Evolutionary conservation across 2,797 vertebrate genomes (phyloP).

Genomic region (Anisognathus igniventris): DNA sequence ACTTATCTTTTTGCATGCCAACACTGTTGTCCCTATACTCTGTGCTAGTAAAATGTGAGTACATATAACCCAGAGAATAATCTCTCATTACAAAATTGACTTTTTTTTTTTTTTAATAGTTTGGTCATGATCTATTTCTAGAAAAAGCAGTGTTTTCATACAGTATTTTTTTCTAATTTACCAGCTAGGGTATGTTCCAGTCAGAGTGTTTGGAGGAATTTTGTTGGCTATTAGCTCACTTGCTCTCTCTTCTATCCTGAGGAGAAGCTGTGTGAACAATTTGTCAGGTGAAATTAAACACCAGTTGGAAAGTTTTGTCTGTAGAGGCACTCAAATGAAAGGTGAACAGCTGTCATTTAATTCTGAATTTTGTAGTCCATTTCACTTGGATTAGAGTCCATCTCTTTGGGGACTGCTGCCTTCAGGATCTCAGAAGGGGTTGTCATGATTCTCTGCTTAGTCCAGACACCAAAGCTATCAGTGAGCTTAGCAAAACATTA

Average conservation of each 20-base stretch:
- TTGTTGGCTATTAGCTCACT: not conserved
- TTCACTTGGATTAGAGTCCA: not conserved
- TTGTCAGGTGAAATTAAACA: not conserved
- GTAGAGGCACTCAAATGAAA: not conserved
- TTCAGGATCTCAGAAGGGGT: not conserved
- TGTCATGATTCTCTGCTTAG: not conserved
- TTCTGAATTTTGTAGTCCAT: not conserved
- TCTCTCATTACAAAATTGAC: not conserved
- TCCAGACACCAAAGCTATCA: not conserved
- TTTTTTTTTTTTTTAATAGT: too few species aligned
- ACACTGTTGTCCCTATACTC: not conserved
- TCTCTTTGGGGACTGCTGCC: not conserved
- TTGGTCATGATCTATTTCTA: accelerated
- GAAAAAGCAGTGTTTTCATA: accelerated
- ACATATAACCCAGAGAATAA: not conserved
- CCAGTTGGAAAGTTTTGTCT: not conserved
- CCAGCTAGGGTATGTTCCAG: not conserved
- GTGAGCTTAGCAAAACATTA: not conserved
- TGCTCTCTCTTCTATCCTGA: not conserved
- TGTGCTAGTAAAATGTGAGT: not conserved
- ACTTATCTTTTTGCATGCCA: not conserved
- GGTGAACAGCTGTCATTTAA: not conserved
- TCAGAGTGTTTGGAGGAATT: not conserved
- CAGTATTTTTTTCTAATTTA: not conserved
- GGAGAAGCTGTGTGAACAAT: not conserved